phyloP scores from a whole-genome alignment of 2,888 invertebrate species.

The Melanargia galathea region DNA sequence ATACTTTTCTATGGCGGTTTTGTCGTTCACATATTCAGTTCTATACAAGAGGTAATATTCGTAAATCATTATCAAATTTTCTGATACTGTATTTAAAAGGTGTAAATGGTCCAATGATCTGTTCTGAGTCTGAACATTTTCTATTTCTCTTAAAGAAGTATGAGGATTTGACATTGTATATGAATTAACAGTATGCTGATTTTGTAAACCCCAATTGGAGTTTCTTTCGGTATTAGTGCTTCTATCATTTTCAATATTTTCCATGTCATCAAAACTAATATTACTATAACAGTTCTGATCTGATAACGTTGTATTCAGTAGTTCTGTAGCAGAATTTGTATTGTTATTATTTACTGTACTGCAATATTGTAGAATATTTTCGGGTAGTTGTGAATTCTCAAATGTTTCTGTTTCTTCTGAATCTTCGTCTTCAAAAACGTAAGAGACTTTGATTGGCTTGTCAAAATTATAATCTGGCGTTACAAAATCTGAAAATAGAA shows the following conservation, averaged over 20 bases:
- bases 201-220: neutral
- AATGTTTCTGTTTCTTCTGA: neutral
- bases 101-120: neutral
- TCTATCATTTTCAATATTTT: neutral
- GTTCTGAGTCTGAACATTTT: neutral
- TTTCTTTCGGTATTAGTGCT: neutral
- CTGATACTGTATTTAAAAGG: conserved; percentile 29
- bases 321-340: neutral
- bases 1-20: neutral
- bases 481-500: neutral
- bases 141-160: neutral
- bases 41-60: conserved; percentile 13
- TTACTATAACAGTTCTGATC: neutral
- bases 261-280: neutral
- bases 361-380: neutral
- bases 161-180: neutral
- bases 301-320: neutral
- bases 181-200: neutral
- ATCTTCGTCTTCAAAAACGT: neutral
- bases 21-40: neutral
- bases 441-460: conserved; percentile 11
- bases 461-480: neutral
- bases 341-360: neutral
- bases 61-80: conserved; percentile 35
- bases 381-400: neutral